Evolutionary conservation across 2,797 vertebrate species (phyloP), one percentile per base, ranked within the genome.

Genomic region (Lindbergichthys nudifrons): DNA sequence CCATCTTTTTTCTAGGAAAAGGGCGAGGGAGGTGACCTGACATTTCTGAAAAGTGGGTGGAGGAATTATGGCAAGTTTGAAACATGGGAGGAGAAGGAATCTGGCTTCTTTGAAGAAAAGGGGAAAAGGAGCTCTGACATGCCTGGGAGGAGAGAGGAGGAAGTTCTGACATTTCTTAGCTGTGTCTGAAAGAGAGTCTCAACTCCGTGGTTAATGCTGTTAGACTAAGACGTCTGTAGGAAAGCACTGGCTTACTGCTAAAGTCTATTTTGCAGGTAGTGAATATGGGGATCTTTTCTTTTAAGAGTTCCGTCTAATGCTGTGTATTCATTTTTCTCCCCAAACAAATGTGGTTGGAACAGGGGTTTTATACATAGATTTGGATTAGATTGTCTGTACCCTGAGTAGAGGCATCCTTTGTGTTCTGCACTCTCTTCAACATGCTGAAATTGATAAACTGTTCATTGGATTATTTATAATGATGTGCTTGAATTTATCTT

Each of bases 121-220:
- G 58, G 67, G 70, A 66, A 73, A 63, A 61, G 75, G 60, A 79
- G 82, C 58, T 64, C 61, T 91, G 91, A 90, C 89, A 86, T 84
- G 82, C 77, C 83, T 87, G 58, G 75, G 64, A 81, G 78, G 84
- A 84, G 70, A 84, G 69, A 41, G 85, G 77, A 79, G 80, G 70
- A 80, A 89, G 82, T 70, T 82, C 81, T 86, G 90, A 90, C 86
- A 90, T 83, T 87, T 90, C 80, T 80, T 59, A 0, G 73, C 80
- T 74, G 39, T 61, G 79, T 73, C 73, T 87, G 77, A 59, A 76
- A 85, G 80, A 76, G 64, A 81, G 70, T 58, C 79, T 83, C 72
- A 70, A 77, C 82, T 79, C 63, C 80, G 70, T 65, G 67, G 82
- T 85, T 87, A 84, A 91, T 85, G 74, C 77, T 61, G 75, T 85